phyloP scores from a whole-genome alignment of 1,140 invertebrate species.

The Diabrotica virgifera region DNA sequence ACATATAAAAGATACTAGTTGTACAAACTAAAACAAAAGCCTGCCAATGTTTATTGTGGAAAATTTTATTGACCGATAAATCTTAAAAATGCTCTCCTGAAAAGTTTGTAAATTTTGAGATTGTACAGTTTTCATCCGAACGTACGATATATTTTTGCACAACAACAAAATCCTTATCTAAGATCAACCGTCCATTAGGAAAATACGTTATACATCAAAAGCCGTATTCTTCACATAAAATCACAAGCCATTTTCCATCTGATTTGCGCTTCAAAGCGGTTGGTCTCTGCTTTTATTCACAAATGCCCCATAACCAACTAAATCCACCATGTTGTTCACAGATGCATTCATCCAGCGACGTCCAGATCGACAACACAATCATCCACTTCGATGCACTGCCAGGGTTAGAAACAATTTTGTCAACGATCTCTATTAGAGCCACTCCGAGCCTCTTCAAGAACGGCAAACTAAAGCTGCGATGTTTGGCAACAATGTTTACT shows the following conservation, averaged over 20 bases:
- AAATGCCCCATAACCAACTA: not conserved
- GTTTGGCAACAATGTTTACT: constrained; percentile 50
- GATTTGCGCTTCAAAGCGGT: not conserved
- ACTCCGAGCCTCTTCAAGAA: constrained; percentile 47
- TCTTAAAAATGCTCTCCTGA: too few species aligned
- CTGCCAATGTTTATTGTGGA: too few species aligned
- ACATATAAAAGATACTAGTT: too few species aligned
- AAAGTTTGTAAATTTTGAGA: too few species aligned
- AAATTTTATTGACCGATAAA: too few species aligned
- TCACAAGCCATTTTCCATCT: not conserved
- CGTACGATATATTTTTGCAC: too few species aligned
- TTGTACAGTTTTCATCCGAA: too few species aligned
- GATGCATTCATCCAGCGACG: constrained; percentile 23
- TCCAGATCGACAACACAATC: constrained; percentile 33
- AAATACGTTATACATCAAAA: not conserved
- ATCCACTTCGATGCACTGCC: constrained; percentile 41
- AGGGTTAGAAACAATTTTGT: constrained; percentile 45
- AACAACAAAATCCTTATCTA: not conserved
- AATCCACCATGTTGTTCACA: constrained; percentile 23
- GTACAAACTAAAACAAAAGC: too few species aligned
- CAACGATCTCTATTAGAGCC: constrained; percentile 46
- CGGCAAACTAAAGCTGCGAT: constrained; percentile 48
- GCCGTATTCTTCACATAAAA: not conserved
- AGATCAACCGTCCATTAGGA: not conserved
- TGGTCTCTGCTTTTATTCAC: not conserved